These are phyloP conservation scores for Nautilus pompilius DNA, from an alignment of 1,140 invertebrate genomes.

Conservation along the genomic window DNA sequence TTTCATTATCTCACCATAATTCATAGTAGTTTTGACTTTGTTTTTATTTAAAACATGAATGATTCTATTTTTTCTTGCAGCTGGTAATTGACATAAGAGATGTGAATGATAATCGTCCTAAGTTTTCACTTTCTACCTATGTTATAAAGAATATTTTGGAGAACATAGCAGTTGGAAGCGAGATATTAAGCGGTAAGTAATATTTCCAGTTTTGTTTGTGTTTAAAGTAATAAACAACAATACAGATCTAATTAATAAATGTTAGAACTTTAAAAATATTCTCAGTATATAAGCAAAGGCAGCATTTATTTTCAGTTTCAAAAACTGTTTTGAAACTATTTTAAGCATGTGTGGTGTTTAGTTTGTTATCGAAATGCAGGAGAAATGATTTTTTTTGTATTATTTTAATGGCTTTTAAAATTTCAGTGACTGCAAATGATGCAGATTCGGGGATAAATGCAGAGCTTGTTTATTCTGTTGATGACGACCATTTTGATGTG, in stretches of 20 bases:
- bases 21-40: neutral
- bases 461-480: conserved; percentile 30
- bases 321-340: too few species aligned
- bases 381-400: too few species aligned
- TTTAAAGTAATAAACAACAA: too few species aligned
- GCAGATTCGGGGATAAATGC: conserved; percentile 37
- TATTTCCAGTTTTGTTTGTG: too few species aligned
- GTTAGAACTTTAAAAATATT: too few species aligned
- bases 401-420: neutral
- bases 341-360: too few species aligned
- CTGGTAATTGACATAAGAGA: neutral
- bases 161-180: neutral
- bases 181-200: too few species aligned
- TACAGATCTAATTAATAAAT: too few species aligned
- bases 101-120: neutral
- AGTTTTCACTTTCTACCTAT: neutral
- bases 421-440: conserved; percentile 37
- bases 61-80: neutral
- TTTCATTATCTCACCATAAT: neutral
- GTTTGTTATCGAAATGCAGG: too few species aligned
- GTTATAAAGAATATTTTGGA: neutral
- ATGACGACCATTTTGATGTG: conserved; percentile 27
- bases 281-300: too few species aligned
- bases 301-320: too few species aligned
- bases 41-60: neutral